Evolutionary conservation across 2,888 invertebrate genomes (phyloP), one percentile per base, ranked within the genome.

Genomic region (Pseudococcus viburni): DNA sequence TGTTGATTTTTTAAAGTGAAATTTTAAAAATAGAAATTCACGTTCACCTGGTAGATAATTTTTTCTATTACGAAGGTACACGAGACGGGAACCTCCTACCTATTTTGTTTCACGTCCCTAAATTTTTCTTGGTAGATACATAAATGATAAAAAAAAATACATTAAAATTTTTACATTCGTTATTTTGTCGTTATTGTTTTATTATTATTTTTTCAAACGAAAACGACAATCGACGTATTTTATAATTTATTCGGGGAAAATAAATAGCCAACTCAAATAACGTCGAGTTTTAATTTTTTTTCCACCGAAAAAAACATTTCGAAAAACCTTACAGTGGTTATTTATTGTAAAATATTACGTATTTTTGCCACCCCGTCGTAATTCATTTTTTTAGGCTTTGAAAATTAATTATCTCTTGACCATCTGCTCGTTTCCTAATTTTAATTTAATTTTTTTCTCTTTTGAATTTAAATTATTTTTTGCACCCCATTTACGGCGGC

Each of bases 341-440:
- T 80, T 80, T 42, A 42, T 42, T 42, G 42, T 80, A 80, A 80
- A 80, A 80, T 80, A 80, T 80, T 80, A 80, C 80, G 80, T 80
- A 42, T 80, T 42, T 46, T 39, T 42, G 39, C 42, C 42, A 26
- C 42, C 80, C 80, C 12, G 19, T 42, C 8, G 42, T 80, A 80
- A 80, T 80, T 80, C 80, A 80, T 80, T 80, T 80, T 42, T 59
- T 80, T 80, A 15, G 42, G 80, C 80, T 80, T 80, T 80, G 80
- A 80, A 80, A 80, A 80, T 80, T 80, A 80, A 80, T 80, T 80
- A 80, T 42, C 80, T 80, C 80, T 80, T 80, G 80, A 80, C 80
- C 80, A 80, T 80, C 80, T 80, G 80, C 80, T 80, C 80, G 80
- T 80, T 80, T 80, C 80, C 80, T 80, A 80, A 80, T 80, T 80